These are phyloP conservation scores for Pollimyrus isidori DNA, from an alignment of 2,113 vertebrate genomes.

Conservation along the genomic window DNA sequence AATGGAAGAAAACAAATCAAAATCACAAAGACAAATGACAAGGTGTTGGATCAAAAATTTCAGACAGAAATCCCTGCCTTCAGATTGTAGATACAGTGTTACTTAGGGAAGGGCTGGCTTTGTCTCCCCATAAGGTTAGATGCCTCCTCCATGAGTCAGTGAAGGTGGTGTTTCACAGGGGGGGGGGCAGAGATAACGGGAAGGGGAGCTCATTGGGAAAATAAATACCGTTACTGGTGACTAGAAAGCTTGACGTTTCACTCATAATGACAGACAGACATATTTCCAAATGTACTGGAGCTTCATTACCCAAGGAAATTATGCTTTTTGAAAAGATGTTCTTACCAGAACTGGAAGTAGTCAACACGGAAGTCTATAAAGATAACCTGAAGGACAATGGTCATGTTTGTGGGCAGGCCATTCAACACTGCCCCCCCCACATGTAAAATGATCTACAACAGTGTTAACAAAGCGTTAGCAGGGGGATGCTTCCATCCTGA, in stretches of 20 bases:
- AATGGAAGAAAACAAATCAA: neutral
- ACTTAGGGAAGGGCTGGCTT: neutral
- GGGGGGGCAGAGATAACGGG: neutral
- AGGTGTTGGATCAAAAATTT: neutral
- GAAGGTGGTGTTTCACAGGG: no score
- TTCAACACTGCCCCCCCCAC: neutral
- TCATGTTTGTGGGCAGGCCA: neutral
- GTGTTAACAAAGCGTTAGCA: neutral
- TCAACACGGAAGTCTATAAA: neutral
- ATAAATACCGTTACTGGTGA: neutral
- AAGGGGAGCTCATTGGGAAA: neutral
- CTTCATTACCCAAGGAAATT: neutral
- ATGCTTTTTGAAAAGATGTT: neutral
- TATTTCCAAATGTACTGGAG: neutral
- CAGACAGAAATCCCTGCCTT: neutral
- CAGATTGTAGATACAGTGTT: neutral
- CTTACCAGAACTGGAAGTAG: neutral
- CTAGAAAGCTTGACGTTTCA: neutral
- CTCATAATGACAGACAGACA: neutral
- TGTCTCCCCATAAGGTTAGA: neutral
- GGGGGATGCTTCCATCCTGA: neutral
- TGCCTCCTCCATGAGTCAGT: neutral
- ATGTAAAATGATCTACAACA: neutral
- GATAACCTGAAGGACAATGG: neutral
- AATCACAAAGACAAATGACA: neutral